Evolutionary conservation across 2,113 vertebrate species (phyloP).

Genomic region (Pycnonotus jocosus): DNA sequence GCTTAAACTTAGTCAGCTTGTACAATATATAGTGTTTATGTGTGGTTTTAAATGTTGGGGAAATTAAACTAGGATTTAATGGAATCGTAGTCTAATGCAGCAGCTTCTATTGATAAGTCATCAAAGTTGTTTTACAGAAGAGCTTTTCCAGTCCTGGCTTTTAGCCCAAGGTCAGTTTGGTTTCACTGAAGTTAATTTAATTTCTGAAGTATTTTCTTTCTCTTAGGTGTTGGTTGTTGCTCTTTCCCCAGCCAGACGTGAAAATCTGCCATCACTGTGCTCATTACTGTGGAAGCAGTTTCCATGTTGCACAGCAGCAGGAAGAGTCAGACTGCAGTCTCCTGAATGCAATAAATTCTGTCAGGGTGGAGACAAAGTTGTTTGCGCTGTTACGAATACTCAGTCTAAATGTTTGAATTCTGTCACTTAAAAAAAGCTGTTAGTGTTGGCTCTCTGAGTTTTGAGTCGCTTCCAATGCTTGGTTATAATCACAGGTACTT

Average conservation of each 20-base stretch:
- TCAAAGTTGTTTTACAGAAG: constrained; percentile 5
- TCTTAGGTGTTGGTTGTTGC: not conserved
- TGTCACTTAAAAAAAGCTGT: not conserved
- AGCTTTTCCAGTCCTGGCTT: not conserved
- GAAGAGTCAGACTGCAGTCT: constrained; percentile 33
- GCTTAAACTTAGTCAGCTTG: not conserved
- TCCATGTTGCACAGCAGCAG: not conserved
- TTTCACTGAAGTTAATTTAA: not conserved
- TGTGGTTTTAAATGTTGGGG: not conserved
- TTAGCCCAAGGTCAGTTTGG: not conserved
- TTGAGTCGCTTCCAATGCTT: not conserved
- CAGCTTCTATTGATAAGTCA: not conserved
- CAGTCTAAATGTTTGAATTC: not conserved
- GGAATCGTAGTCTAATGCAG: not conserved
- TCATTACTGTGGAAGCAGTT: not conserved
- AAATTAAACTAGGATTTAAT: not conserved
- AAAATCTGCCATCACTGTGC: not conserved
- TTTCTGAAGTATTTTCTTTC: constrained; percentile 9
- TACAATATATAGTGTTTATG: not conserved
- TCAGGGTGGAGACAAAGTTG: not conserved
- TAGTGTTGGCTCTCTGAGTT: not conserved
- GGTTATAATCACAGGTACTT: not conserved
- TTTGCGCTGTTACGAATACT: not conserved
- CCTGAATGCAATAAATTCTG: constrained; percentile 10
- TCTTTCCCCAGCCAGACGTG: not conserved